Evolutionary conservation across 2,888 invertebrate species (phyloP).

Genomic region (Aporophyla lueneburgensis): DNA sequence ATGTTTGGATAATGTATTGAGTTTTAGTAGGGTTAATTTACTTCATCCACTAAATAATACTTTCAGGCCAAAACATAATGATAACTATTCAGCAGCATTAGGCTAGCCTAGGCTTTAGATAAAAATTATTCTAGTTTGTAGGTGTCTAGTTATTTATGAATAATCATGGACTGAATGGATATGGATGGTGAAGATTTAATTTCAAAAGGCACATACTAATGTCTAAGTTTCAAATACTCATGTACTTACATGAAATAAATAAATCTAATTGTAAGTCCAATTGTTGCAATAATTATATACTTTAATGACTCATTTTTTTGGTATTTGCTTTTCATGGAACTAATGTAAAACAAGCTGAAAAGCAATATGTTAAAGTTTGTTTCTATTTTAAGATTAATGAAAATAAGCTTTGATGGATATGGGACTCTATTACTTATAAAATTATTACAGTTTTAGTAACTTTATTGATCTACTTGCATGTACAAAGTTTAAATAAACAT

Average conservation of each 20-base stretch:
- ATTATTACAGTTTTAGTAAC: constrained; percentile 47
- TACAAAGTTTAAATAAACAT: constrained; percentile 53
- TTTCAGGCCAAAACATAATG: constrained; percentile 45
- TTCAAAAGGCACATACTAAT: constrained; percentile 85
- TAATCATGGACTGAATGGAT: constrained; percentile 81
- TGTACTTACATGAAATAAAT: constrained; percentile 69
- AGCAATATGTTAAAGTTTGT: constrained; percentile 52
- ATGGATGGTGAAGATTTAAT: constrained; percentile 83
- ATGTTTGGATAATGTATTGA: constrained; percentile 68
- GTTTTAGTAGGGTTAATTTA: constrained; percentile 69
- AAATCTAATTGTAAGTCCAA: constrained; percentile 66
- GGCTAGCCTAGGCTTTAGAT: constrained; percentile 40
- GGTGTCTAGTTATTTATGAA: constrained; percentile 66
- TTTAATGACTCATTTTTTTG: constrained; percentile 70
- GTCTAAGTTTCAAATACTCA: constrained; percentile 73
- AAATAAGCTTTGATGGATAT: constrained; percentile 44
- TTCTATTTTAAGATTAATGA: constrained; percentile 23
- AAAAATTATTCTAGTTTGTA: constrained; percentile 50
- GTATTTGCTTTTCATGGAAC: constrained; percentile 66
- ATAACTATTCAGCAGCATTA: constrained; percentile 37
- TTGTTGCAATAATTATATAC: constrained; percentile 54
- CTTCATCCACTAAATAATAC: constrained; percentile 55
- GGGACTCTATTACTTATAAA: constrained; percentile 40
- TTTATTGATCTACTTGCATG: constrained; percentile 54
- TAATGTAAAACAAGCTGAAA: constrained; percentile 62